Conservation (phyloP, 2,888 invertebrate genomes). For the Fragum sueziense region DNA sequence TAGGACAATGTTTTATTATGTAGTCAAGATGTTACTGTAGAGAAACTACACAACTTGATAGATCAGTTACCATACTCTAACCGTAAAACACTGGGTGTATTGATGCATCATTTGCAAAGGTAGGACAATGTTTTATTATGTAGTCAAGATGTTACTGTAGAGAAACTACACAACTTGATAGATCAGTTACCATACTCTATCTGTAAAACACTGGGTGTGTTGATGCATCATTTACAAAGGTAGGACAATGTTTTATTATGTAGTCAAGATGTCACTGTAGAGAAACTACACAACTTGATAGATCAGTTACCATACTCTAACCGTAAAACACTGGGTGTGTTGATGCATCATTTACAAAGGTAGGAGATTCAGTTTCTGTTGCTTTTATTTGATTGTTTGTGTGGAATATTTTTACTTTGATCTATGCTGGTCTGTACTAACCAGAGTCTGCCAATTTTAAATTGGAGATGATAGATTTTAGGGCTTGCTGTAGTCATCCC, state of each 20-base stretch:
- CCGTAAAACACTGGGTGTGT: slow-evolving; percentile 83
- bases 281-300: slow-evolving; percentile 77
- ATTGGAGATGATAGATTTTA: no score
- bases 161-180: slow-evolving; percentile 77
- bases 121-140: no score
- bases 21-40: slow-evolving; percentile 64
- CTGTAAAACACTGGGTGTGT: slow-evolving; percentile 83
- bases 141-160: slow-evolving; percentile 63
- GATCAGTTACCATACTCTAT: slow-evolving; percentile 83
- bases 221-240: slow-evolving; percentile 85
- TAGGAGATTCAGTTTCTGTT: no score
- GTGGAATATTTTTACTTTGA: no score
- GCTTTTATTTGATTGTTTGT: no score
- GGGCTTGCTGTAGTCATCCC: no score
- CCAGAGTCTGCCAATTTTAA: no score
- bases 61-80: slow-evolving; percentile 83
- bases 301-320: slow-evolving; percentile 83
- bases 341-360: slow-evolving; percentile 85
- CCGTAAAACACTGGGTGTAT: slow-evolving; percentile 83
- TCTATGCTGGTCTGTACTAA: no score
- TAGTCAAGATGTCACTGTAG: slow-evolving; percentile 46
- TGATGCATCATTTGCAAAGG: slow-evolving; percentile 85
- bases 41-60: slow-evolving; percentile 77
- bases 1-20: no score
- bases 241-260: slow-evolving; percentile 65